A percentile compares a stretch with the other conserved stretches of the same genome.
These are phyloP conservation scores for Heliconius congener DNA, from an alignment of 1,140 invertebrate genomes.

Conservation along the genomic window DNA sequence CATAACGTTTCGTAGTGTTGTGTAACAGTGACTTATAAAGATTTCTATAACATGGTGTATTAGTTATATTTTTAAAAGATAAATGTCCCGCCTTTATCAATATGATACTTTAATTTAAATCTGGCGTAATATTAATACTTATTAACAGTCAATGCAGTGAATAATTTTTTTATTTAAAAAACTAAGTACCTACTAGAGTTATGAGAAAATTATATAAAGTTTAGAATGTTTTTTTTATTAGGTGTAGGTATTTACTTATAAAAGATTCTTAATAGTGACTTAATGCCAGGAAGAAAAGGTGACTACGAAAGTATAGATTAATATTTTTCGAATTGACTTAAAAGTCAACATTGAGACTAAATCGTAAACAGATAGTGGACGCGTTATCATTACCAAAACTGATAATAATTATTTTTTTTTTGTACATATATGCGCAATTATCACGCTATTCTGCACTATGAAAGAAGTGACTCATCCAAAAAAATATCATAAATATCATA, in stretches of 20 bases:
- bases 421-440: not conserved
- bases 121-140: not conserved
- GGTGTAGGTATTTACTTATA: not conserved
- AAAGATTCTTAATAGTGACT: no score
- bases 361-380: no score
- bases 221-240: not conserved
- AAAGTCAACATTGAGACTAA: no score
- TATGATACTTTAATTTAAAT: not conserved
- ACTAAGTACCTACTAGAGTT: no score
- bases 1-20: not conserved
- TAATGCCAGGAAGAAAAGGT: no score
- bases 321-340: no score
- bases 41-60: not conserved
- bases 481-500: not conserved
- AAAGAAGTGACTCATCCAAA: not conserved
- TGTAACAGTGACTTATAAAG: not conserved
- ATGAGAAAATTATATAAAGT: not conserved
- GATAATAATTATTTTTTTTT: not conserved
- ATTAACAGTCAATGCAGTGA: not conserved
- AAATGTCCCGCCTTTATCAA: not conserved
- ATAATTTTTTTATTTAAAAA: not conserved
- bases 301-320: no score
- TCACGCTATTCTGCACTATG: not conserved
- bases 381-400: not conserved
- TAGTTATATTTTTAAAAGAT: not conserved